Percentiles rank a stretch among this genome's conserved stretches.
phyloP scores from a whole-genome alignment of 1,140 invertebrate species.

The Ganaspis sp. region DNA sequence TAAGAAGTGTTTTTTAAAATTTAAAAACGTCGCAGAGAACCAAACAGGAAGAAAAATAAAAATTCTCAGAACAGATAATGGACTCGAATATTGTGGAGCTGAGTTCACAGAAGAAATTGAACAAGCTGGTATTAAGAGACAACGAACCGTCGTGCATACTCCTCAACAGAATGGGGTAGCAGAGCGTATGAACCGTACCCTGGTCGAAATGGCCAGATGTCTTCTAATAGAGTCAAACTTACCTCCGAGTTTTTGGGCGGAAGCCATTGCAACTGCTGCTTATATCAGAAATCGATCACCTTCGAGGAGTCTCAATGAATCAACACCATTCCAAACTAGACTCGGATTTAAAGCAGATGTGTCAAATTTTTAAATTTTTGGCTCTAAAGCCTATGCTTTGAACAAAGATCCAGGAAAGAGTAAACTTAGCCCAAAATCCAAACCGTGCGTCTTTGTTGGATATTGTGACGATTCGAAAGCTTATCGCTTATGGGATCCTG shows the following conservation, averaged over 20 bases:
- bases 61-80: conserved; percentile 12
- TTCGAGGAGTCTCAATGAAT: conserved; percentile 38
- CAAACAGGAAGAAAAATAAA: conserved; percentile 35
- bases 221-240: conserved; percentile 55
- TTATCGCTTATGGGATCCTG: conserved; percentile 54
- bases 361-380: conserved; percentile 18
- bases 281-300: conserved; percentile 48
- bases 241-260: conserved; percentile 61
- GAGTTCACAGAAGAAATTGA: not conserved
- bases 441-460: conserved; percentile 59
- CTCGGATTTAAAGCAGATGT: not conserved
- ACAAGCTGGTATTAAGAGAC: not conserved
- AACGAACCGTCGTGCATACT: not conserved
- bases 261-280: conserved; percentile 59
- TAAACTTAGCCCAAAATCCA: conserved; percentile 57
- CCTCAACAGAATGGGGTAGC: conserved; percentile 29
- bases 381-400: conserved; percentile 51
- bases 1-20: conserved; percentile 34
- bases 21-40: conserved; percentile 33
- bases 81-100: conserved; percentile 1
- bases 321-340: conserved; percentile 55
- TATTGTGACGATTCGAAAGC: conserved; percentile 59
- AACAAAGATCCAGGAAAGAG: conserved; percentile 49
- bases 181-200: conserved; percentile 55
- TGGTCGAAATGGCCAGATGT: conserved; percentile 28